phyloP scores from a whole-genome alignment of 1,140 invertebrate genomes.

The Heliothis subflexa region DNA sequence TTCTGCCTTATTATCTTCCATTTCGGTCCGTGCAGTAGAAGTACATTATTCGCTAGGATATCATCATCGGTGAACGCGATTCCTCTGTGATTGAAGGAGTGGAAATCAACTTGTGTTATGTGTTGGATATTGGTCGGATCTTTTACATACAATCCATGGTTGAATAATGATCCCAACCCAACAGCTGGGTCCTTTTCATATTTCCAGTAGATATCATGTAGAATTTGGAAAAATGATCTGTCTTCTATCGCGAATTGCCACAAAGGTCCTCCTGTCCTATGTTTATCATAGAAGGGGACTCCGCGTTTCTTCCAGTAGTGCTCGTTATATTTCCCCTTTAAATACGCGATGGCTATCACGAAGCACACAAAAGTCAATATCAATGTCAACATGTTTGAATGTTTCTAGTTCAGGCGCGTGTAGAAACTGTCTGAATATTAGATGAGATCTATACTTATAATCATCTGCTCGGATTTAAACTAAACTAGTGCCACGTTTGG shows the following conservation, averaged over 20 bases:
- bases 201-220: constrained; percentile 58
- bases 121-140: constrained; percentile 85
- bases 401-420: not conserved
- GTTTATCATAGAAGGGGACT: constrained; percentile 46
- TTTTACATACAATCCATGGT: constrained; percentile 76
- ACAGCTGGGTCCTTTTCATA: constrained; percentile 57
- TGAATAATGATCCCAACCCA: constrained; percentile 71
- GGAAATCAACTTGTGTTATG: constrained; percentile 81
- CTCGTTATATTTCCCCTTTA: constrained; percentile 56
- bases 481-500: too few species aligned
- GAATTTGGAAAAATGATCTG: constrained; percentile 54
- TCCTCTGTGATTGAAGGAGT: constrained; percentile 81
- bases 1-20: constrained; percentile 81
- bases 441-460: not conserved
- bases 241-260: constrained; percentile 50
- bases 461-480: too few species aligned
- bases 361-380: not conserved
- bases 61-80: constrained; percentile 82
- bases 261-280: constrained; percentile 52
- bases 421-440: not conserved
- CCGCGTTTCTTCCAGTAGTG: constrained; percentile 59
- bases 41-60: constrained; percentile 84
- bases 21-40: constrained; percentile 69
- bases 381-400: constrained; percentile 19
- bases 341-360: constrained; percentile 29